These are phyloP conservation scores for Equus przewalskii DNA, from an alignment of 2,113 vertebrate genomes.

Conservation along the genomic window DNA sequence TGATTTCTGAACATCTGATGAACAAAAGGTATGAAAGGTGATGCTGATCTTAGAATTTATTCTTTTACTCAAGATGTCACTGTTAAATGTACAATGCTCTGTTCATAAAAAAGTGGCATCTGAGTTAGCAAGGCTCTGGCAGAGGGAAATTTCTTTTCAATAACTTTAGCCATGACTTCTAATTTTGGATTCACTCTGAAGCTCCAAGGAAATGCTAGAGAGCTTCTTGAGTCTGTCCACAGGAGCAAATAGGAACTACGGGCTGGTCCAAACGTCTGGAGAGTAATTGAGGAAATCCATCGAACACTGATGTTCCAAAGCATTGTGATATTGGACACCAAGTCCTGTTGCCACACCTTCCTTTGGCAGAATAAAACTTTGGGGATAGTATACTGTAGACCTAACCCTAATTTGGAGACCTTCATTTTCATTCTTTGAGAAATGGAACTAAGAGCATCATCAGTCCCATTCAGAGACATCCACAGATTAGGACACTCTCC, in stretches of 20 bases:
- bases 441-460: background rate
- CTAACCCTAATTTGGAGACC: background rate
- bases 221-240: background rate
- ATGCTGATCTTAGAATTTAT: background rate
- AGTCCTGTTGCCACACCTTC: background rate
- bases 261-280: background rate
- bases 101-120: no score
- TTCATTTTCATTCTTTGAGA: background rate
- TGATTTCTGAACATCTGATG: background rate
- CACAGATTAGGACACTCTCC: background rate
- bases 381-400: no score
- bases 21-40: background rate
- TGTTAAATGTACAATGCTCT: background rate
- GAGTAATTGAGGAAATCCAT: background rate
- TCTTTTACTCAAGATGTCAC: background rate
- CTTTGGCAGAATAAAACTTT: background rate
- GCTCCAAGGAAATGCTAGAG: background rate
- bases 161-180: background rate
- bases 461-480: background rate
- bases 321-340: background rate
- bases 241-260: background rate
- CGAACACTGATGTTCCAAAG: accelerated
- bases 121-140: background rate
- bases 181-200: background rate
- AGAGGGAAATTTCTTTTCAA: background rate